A percentile compares a stretch with the other conserved stretches of the same genome.
Evolutionary conservation across 2,888 invertebrate genomes (phyloP).

Genomic region (Tetramorium bicarinatum): DNA sequence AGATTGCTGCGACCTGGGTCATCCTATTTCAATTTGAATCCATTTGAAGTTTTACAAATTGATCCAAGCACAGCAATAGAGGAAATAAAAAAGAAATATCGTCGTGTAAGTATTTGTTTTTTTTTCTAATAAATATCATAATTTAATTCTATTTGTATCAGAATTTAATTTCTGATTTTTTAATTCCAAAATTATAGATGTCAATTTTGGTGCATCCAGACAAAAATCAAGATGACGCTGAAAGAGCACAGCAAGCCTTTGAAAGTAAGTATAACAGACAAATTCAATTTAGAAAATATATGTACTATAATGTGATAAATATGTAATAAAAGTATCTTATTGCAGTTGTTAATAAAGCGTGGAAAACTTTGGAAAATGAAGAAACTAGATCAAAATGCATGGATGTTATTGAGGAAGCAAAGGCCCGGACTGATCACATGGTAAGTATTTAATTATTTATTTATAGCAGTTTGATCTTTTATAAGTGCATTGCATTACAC

Average conservation of each 20-base stretch:
- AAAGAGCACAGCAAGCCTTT: slow-evolving; percentile 97
- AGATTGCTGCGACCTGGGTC: slow-evolving; percentile 98
- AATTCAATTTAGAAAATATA: neutral
- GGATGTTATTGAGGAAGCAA: slow-evolving; percentile 99
- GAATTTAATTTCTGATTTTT: slow-evolving; percentile 28
- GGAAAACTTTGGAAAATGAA: slow-evolving; percentile 98
- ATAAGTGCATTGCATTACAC: too few relatives aligned
- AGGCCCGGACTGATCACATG: slow-evolving; percentile 97
- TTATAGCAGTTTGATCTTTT: neutral
- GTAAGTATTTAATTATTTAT: slow-evolving; percentile 86
- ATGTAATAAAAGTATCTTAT: slow-evolving; percentile 7
- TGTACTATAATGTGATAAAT: neutral
- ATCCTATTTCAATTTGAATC: slow-evolving; percentile 99
- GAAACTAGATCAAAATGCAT: slow-evolving; percentile 97
- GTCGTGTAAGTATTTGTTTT: slow-evolving; percentile 88
- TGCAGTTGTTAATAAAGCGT: slow-evolving; percentile 95
- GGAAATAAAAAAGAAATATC: slow-evolving; percentile 98
- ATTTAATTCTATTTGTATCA: slow-evolving; percentile 10
- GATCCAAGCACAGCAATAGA: slow-evolving; percentile 96
- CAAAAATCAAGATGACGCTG: slow-evolving; percentile 98
- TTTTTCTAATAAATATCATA: neutral
- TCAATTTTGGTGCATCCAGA: slow-evolving; percentile 99
- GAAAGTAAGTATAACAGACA: slow-evolving; percentile 88
- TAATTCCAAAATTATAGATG: slow-evolving; percentile 87
- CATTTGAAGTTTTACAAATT: slow-evolving; percentile 96